Percentiles rank a stretch among this genome's conserved stretches.
These are phyloP conservation scores for Drosophila multiciliata DNA, from an alignment of 2,888 invertebrate species.

Conservation along the genomic window DNA sequence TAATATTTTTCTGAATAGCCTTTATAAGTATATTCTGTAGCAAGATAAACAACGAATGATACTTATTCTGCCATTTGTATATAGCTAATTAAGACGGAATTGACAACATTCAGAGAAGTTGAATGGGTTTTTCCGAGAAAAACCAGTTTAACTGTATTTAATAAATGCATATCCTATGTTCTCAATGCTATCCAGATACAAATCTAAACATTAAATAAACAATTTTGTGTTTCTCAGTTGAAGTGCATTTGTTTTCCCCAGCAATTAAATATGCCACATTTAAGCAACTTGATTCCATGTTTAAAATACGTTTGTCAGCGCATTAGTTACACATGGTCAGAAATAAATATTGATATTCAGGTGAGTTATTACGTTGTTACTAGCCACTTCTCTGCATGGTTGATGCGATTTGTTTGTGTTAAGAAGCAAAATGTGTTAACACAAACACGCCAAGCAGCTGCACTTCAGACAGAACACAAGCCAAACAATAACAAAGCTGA, in stretches of 20 bases:
- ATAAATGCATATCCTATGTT: conserved; percentile 2
- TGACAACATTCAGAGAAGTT: background rate
- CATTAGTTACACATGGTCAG: background rate
- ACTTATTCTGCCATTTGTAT: background rate
- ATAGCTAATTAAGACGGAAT: background rate
- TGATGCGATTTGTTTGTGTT: conserved; percentile 8
- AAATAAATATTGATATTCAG: conserved; percentile 1
- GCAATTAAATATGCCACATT: conserved; percentile 1
- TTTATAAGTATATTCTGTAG: background rate
- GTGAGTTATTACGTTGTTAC: background rate
- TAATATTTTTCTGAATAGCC: background rate
- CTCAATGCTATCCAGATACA: conserved; percentile 10
- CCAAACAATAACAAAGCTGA: conserved; percentile 38
- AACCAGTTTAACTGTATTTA: conserved; percentile 2
- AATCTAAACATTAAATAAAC: background rate
- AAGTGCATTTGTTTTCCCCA: background rate
- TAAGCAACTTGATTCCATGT: background rate
- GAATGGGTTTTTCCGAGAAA: conserved; percentile 9
- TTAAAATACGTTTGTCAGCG: background rate
- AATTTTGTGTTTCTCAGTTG: background rate
- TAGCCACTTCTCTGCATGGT: background rate
- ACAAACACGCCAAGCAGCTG: background rate
- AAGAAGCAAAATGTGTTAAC: background rate
- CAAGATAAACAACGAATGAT: background rate
- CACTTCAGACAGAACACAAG: background rate